Conservation (phyloP, 2,888 invertebrate genomes). For the Furcula furcula region DNA sequence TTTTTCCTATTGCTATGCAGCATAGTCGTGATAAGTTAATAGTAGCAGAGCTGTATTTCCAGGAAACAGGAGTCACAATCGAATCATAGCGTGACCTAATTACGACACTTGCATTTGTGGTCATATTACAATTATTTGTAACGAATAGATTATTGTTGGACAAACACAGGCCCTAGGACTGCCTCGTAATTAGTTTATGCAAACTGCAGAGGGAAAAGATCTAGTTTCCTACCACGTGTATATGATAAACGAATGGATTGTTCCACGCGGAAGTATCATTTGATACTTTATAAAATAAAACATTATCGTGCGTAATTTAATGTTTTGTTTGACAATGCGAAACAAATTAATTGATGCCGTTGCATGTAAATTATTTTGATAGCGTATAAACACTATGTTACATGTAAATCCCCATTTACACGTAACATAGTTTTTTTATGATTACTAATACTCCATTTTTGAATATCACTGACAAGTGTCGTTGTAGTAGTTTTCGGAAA, state of each 20-base stretch:
- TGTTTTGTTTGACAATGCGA: slow-evolving; percentile 38
- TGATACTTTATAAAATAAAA: slow-evolving; percentile 28
- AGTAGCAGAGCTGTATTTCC: slow-evolving; percentile 38
- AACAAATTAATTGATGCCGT: slow-evolving; percentile 35
- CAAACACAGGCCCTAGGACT: slow-evolving; percentile 39
- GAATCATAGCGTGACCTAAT: slow-evolving; percentile 40
- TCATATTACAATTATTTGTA: slow-evolving; percentile 34
- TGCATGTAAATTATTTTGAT: slow-evolving; percentile 9
- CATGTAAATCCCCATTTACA: no score
- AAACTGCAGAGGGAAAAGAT: slow-evolving; percentile 45
- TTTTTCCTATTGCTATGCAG: slow-evolving; percentile 36
- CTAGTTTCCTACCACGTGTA: slow-evolving; percentile 56
- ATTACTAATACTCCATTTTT: no score
- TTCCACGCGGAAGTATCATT: slow-evolving; percentile 37
- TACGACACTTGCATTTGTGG: slow-evolving; percentile 34
- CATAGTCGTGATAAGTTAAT: slow-evolving; percentile 40
- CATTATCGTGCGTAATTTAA: slow-evolving; percentile 34
- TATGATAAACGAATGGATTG: slow-evolving; percentile 42
- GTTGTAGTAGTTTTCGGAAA: no score
- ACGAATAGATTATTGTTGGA: slow-evolving; percentile 36
- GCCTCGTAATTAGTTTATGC: slow-evolving; percentile 45
- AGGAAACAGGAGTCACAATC: slow-evolving; percentile 46
- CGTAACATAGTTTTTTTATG: no score
- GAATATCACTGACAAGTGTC: no score
- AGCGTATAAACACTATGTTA: no score